phyloP scores from a whole-genome alignment of 2,888 invertebrate genomes.

The Pristionchus japonicus region DNA sequence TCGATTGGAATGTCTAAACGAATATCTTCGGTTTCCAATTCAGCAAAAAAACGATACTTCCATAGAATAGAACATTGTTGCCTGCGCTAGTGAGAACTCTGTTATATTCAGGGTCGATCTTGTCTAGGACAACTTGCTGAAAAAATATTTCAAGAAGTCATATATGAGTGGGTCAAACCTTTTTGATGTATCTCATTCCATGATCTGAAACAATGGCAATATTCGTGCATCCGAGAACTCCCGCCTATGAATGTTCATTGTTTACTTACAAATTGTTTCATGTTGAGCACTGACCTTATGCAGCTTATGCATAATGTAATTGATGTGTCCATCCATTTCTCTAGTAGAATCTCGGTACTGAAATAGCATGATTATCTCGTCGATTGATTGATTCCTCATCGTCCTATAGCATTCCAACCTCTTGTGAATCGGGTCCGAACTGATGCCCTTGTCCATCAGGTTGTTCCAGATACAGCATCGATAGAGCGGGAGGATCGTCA shows the following conservation, averaged over 20 bases:
- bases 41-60: neutral
- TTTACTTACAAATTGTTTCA: no score
- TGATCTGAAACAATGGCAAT: neutral
- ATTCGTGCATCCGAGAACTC: conserved; percentile 38
- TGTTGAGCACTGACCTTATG: neutral
- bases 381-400: no score
- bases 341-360: no score
- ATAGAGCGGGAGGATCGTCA: conserved; percentile 20
- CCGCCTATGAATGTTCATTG: neutral
- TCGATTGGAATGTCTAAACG: neutral
- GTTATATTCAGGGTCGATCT: neutral
- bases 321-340: neutral
- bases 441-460: conserved; percentile 5
- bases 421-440: conserved; percentile 4
- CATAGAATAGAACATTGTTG: conserved; percentile 11
- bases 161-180: neutral
- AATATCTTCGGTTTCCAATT: neutral
- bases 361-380: no score
- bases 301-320: neutral
- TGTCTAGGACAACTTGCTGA: neutral
- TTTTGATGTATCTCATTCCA: conserved; percentile 29
- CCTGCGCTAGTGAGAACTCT: neutral
- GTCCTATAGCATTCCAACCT: no score
- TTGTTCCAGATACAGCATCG: conserved; percentile 40
- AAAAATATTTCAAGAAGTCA: neutral